Base-by-base conservation (phyloP, 2,888 invertebrate genomes). In the Hofmannophila pseudospretella region DNA sequence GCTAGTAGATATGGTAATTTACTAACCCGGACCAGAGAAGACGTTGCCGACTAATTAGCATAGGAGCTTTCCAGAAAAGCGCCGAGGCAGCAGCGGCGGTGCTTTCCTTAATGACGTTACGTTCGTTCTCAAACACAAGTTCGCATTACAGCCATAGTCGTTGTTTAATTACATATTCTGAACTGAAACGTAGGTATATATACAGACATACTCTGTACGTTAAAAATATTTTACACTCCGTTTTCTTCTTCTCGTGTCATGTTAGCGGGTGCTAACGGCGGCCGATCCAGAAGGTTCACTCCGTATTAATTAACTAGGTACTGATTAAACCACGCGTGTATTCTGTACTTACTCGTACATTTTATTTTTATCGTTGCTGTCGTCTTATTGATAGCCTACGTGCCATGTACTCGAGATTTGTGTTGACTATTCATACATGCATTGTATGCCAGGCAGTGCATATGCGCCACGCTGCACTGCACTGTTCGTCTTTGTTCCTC, bases 1-100 rank as follows among this genome's bases (percentile, higher is more conserved):
- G 16, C 33, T 31, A 11, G 51, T 51, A 44, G 44, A 48, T 61
- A 59, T 59, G 60, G 48, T 57, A 62, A 60, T 62, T 54, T 56
- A 57, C 50, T 50, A 54, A 54, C 54, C 32, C 39, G 31, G 38
- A 48, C 43, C 37, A 34, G 35, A 45, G 45, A 47, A 49, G 49
- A 47, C 51, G 47, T 43, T 44, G 42, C 39, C 43, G 44, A 49
- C 51, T 56, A 58, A 56, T 58, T 58, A 51, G 49, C 49, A 54
- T 51, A 50, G 51, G 44, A 53, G 49, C 47, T 47, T 44, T 43
- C 38, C 42, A 41, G 41, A 36, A 38, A 41, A 44, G 34, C 39
- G 34, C 38, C 41, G 38, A 42, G 33, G 38, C 32, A 39, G 36
- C 32, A 37, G 37, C 42, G 41, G 25, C 34, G 36, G 31, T 32